Evolutionary conservation across 2,797 vertebrate species (phyloP).

Genomic region (Hemitrygon akajei): DNA sequence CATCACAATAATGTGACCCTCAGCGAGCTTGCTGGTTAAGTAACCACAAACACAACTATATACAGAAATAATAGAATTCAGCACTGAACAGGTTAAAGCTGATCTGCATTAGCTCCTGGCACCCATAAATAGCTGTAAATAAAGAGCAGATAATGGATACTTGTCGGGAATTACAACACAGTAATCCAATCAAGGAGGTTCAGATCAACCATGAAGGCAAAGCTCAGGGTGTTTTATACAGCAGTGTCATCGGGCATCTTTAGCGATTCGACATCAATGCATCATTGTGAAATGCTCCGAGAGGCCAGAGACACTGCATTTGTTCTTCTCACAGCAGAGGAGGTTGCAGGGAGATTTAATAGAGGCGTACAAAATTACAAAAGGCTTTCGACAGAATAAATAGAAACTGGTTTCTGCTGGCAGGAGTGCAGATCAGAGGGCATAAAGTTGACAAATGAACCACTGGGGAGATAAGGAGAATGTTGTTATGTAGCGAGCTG

Average conservation of each 20-base stretch:
- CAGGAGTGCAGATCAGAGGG: background rate
- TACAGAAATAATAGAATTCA: background rate
- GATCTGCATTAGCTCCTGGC: background rate
- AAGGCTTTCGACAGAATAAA: background rate
- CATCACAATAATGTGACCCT: too few species aligned
- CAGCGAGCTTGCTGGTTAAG: too few species aligned
- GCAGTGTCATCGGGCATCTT: too few species aligned
- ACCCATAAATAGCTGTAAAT: slow-evolving; percentile 25
- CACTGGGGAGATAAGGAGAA: background rate
- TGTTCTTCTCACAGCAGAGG: background rate
- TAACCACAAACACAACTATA: background rate
- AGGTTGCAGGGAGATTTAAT: background rate
- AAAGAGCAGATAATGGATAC: slow-evolving; percentile 20
- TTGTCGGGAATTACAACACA: slow-evolving; percentile 20
- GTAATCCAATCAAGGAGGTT: slow-evolving; percentile 33
- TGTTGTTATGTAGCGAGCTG: background rate
- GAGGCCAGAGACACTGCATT: background rate
- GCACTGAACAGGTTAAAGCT: slow-evolving; percentile 7
- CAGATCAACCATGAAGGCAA: slow-evolving; percentile 29
- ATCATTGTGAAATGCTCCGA: background rate
- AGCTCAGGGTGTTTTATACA: background rate
- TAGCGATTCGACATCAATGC: background rate
- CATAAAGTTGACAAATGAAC: background rate
- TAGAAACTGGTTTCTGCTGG: background rate
- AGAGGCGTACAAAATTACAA: background rate